phyloP scores from a whole-genome alignment of 1,140 invertebrate species.

The Lysiphlebus fabarum region DNA sequence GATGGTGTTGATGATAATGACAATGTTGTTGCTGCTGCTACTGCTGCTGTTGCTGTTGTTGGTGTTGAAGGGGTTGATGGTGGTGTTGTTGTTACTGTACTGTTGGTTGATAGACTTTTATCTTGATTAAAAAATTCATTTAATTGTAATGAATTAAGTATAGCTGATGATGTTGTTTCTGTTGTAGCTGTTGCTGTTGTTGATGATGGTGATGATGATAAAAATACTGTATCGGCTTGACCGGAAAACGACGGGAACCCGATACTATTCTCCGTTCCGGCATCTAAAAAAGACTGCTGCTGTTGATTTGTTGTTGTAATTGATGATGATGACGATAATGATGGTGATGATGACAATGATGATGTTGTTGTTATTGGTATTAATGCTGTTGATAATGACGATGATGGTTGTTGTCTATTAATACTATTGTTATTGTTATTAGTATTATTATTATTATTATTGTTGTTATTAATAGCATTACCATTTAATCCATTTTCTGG shows the following conservation, averaged over 20 bases:
- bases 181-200: no score
- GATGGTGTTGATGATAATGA: no score
- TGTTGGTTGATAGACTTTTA: constrained; percentile 24
- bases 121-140: constrained; percentile 44
- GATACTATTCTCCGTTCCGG: constrained; percentile 58
- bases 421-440: constrained; percentile 34
- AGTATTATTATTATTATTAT: constrained; percentile 18
- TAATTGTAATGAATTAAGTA: constrained; percentile 48
- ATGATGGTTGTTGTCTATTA: constrained; percentile 35
- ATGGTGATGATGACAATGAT: constrained; percentile 14
- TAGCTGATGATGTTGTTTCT: constrained; percentile 27
- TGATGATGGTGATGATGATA: no score
- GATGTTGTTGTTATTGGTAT: constrained; percentile 24
- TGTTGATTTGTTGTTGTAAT: constrained; percentile 39
- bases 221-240: constrained; percentile 49
- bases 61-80: neutral
- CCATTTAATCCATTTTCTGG: constrained; percentile 55
- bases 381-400: constrained; percentile 19
- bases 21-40: no score
- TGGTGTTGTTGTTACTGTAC: constrained; percentile 12
- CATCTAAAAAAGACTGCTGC: constrained; percentile 58
- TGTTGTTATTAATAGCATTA: constrained; percentile 29
- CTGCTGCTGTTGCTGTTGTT: no score
- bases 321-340: constrained; percentile 30
- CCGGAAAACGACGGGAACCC: constrained; percentile 57